Percentiles rank a stretch among this genome's conserved stretches.
Conservation (phyloP, 2,797 vertebrate species). For the Fistularia tabacaria region DNA sequence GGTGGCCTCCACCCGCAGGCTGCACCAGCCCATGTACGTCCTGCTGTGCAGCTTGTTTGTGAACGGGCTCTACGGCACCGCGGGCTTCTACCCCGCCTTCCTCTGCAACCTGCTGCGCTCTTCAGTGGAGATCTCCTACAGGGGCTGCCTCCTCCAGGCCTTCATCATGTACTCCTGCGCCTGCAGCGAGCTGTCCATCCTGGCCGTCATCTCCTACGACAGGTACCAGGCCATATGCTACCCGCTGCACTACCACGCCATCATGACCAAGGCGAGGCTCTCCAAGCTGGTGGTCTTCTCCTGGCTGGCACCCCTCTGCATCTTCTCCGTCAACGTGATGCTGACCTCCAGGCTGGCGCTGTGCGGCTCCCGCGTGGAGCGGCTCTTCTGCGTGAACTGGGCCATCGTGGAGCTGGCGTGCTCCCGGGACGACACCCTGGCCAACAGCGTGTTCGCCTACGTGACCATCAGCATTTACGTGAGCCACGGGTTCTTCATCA, state of each 20-base stretch:
- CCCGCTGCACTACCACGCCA: neutral
- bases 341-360: neutral
- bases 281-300: neutral
- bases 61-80: neutral
- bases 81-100: slow-evolving; percentile 1
- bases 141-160: neutral
- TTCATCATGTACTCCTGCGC: neutral
- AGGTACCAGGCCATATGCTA: neutral
- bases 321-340: neutral
- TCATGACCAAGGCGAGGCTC: neutral
- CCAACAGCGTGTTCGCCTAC: neutral
- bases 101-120: neutral
- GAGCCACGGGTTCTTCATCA: neutral
- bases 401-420: neutral
- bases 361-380: neutral
- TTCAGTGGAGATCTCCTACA: neutral
- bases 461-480: no score
- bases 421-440: neutral
- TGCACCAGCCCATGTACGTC: neutral
- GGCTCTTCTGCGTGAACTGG: neutral
- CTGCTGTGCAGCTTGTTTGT: neutral
- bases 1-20: neutral
- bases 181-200: neutral
- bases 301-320: neutral
- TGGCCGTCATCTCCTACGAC: neutral